Conservation (phyloP, 1,140 invertebrate genomes). For the Camponotus vicinus region DNA sequence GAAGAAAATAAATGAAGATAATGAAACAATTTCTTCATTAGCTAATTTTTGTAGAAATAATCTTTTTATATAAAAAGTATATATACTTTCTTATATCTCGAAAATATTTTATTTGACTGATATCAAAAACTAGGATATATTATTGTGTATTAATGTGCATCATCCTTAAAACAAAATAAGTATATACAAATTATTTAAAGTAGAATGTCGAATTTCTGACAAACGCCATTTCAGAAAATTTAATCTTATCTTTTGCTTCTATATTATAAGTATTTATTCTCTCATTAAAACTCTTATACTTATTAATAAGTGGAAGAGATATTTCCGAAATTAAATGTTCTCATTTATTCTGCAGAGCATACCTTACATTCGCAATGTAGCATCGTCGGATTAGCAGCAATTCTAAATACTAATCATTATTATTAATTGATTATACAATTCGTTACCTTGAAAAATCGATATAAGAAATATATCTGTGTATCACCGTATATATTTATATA, state of each 20-base stretch:
- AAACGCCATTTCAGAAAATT: not conserved
- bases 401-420: conserved; percentile 44
- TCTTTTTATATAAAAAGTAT: too few species aligned
- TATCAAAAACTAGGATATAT: too few species aligned
- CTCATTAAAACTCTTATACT: not conserved
- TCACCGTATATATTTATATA: conserved; percentile 60
- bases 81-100: too few species aligned
- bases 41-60: too few species aligned
- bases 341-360: not conserved
- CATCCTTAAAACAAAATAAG: not conserved
- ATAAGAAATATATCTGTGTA: conserved; percentile 73
- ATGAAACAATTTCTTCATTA: not conserved
- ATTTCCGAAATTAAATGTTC: conserved; percentile 16
- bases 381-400: conserved; percentile 21
- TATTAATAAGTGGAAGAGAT: not conserved
- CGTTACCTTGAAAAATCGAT: conserved; percentile 64
- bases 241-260: not conserved
- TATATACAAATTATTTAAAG: not conserved
- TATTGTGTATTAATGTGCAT: not conserved
- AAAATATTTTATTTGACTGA: too few species aligned
- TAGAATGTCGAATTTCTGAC: conserved; percentile 5
- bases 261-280: not conserved
- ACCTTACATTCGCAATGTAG: conserved; percentile 23
- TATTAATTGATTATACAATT: conserved; percentile 60
- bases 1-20: not conserved